Evolutionary conservation across 2,113 vertebrate species (phyloP), one percentile per base, ranked within the genome.

Genomic region (Genyomyrus donnyi): DNA sequence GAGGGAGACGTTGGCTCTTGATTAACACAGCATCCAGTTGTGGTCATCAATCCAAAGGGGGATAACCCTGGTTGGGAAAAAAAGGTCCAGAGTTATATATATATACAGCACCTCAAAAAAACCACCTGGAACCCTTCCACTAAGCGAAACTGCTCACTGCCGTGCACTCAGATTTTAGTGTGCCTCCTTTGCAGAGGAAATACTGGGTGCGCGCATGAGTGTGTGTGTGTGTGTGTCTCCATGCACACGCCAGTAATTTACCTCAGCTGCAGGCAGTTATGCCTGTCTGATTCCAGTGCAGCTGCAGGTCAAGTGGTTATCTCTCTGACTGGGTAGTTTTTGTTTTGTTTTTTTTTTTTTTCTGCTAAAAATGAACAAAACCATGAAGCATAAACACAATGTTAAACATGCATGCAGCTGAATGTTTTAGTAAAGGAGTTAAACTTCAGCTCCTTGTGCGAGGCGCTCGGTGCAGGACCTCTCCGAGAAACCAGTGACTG

Each of bases 1-100:
- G 90, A 90, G 87, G 90, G 90, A 49, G 45, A 39, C 39, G 39
- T 84, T 90, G 87, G 39, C 42, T 84, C 90, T 90, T 85, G 42
- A 17, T 17, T 53, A 45, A 31, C 85, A 48, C 70, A 17, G 48
- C 58, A 52, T 35, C 7, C 19, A 3, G 2, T 7, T 70, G 52
- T 52, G 24, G 46, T 87, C 85, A 49, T 87, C n/a, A 19, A 1
- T 31, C 17, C 3, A 35, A 17, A 27, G 46, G 19, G 15, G 8
- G 35, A 45, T 39, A 80, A 80, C 35, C 35, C 74, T 7, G 74
- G 74, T 17, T 42, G 58, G 15, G 3, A 15, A 74, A 35, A 88
- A 27, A 62, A 5, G 13, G 10, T 10, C 31, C 53, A 11, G 53
- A 46, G 53, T 62, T 77, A 35, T 80, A 42, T 46, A 46, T 49